Base-by-base conservation (phyloP, 2,797 vertebrate species). In the Coreius guichenoti region DNA sequence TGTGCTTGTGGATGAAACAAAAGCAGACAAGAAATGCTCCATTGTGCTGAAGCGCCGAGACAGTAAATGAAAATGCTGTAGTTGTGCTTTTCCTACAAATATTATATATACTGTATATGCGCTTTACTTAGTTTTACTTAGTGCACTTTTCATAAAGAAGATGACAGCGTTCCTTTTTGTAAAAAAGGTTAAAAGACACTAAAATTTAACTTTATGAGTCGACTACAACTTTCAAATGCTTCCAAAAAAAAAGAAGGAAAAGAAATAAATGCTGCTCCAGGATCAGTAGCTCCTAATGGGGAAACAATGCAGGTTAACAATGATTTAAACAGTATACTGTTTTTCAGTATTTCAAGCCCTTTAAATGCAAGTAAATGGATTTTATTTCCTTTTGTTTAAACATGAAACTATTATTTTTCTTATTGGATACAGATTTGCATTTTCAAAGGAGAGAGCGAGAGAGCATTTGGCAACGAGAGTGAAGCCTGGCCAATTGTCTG, bases 401-500 rank as follows among this genome's bases (percentile, higher is more conserved):
- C 33, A 45, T 39, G 47, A 31, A 43, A 65, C 9, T 16, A 12
- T 39, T 36, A 1, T 36, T 61, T n/a, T 47, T 82, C 19, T 63
- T 16, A 33, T 19, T 54, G 31, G n/a, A 58, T n/a, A 33, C 45
- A 51, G 26, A 82, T 82, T 74, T 61, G 16, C 19, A 45, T 58
- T 80, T 80, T 39, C 8, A 69, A n/a, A 33, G 33, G 8, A 67
- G 8, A 39, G 31, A 86, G 68, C 26, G 33, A 29, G 65, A 74
- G 26, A 76, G 23, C 74, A 49, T 85, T 83, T 87, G 84, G 78
- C 75, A 88, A 82, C 49, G 72, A 83, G 82, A 73, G 69, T 82
- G 77, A 83, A 86, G 73, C 63, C 65, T 63, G 85, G 68, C 45
- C 83, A 87, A 89, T 89, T 86, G 82, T 76, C 65, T 74, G 58